A percentile compares a stretch with the other conserved stretches of the same genome.
Evolutionary conservation across 1,140 invertebrate genomes (phyloP).

Genomic region (Wasmannia auropunctata): DNA sequence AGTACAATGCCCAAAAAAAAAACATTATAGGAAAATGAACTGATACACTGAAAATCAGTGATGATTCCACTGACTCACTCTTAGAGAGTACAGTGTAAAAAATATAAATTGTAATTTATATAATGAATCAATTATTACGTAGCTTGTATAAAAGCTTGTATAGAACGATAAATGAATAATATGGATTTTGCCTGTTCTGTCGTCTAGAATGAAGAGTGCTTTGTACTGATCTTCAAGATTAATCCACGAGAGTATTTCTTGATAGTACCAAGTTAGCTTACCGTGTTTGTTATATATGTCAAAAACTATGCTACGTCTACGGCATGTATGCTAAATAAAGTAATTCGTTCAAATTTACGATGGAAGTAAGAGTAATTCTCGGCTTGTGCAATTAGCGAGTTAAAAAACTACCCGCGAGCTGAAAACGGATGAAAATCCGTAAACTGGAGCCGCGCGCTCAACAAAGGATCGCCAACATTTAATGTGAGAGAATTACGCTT

Average conservation of each 20-base stretch:
- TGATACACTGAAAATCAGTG: no score
- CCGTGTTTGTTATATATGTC: not conserved
- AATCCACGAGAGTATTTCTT: not conserved
- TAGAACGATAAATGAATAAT: not conserved
- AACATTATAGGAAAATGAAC: no score
- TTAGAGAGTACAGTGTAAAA: no score
- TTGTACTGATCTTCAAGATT: not conserved
- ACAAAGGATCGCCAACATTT: slow-evolving; percentile 56
- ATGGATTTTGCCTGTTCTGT: not conserved
- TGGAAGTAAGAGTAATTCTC: slow-evolving; percentile 36
- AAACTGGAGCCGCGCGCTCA: slow-evolving; percentile 29
- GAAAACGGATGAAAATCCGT: slow-evolving; percentile 23
- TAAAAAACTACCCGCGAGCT: slow-evolving; percentile 36
- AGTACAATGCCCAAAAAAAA: no score
- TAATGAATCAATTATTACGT: not conserved
- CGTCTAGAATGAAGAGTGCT: not conserved
- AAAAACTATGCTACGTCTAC: slow-evolving; percentile 19
- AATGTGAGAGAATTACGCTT: slow-evolving; percentile 54
- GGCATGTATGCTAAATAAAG: slow-evolving; percentile 33
- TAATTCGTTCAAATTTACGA: slow-evolving; percentile 44
- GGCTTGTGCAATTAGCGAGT: slow-evolving; percentile 52
- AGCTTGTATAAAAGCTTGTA: no score
- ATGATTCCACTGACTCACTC: no score
- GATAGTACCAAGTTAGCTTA: not conserved
- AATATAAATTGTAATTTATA: not conserved